Evolutionary conservation across 1,140 invertebrate species (phyloP).

Genomic region (Plectus sambesii): DNA sequence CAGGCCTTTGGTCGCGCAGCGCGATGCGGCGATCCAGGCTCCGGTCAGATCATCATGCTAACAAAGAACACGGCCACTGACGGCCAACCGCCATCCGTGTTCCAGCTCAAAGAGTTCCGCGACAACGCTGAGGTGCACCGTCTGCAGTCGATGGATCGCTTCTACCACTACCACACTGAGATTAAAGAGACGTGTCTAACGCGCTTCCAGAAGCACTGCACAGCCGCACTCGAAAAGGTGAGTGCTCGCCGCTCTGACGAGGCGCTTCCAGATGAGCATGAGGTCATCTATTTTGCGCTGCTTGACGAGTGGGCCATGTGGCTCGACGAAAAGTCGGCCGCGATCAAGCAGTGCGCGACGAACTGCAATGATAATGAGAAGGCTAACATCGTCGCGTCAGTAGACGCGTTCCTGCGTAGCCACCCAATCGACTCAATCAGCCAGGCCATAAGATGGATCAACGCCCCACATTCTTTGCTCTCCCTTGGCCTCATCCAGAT

Average conservation of each 20-base stretch:
- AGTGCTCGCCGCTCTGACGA: background rate
- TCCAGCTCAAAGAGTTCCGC: constrained; percentile 16
- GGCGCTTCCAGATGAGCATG: background rate
- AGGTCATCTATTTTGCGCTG: constrained; percentile 11
- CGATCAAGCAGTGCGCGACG: constrained; percentile 5
- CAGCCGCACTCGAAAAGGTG: background rate
- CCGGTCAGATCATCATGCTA: constrained; percentile 16
- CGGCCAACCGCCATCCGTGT: too few relatives aligned
- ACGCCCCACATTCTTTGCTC: constrained; percentile 1
- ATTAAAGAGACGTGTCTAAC: constrained; percentile 8
- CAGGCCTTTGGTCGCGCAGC: constrained; percentile 47
- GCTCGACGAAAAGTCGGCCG: constrained; percentile 2
- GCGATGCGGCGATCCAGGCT: constrained; percentile 36
- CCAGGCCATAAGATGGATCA: background rate
- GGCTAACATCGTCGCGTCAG: background rate
- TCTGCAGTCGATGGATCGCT: constrained; percentile 4
- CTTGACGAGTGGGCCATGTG: constrained; percentile 10
- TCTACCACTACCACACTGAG: constrained; percentile 11
- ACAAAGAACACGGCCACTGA: too few relatives aligned
- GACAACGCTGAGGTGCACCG: constrained; percentile 15
- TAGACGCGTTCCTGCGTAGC: background rate
- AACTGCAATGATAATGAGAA: background rate
- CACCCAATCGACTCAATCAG: background rate
- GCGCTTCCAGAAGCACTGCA: constrained; percentile 5
- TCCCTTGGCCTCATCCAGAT: background rate